A percentile compares a stretch with the other conserved stretches of the same genome.
Conservation (phyloP, 2,888 invertebrate genomes). For the Caenorhabditis sp. region DNA sequence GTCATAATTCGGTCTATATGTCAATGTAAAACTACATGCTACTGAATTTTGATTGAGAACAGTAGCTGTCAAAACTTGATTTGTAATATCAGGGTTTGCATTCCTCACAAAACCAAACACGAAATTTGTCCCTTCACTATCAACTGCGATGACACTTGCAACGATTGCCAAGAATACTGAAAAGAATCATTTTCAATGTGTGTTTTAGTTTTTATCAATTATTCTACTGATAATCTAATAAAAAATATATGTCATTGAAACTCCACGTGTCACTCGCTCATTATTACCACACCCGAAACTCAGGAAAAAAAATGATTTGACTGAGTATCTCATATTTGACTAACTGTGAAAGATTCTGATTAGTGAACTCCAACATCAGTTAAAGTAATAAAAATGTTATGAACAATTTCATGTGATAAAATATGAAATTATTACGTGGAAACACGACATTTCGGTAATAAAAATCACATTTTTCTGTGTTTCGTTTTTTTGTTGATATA, state of each 20-base stretch:
- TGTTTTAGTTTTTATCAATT: background rate
- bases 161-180: background rate
- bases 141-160: slow-evolving; percentile 10
- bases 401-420: background rate
- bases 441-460: background rate
- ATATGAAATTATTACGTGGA: background rate
- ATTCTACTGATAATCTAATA: background rate
- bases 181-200: background rate
- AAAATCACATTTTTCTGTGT: too few species aligned
- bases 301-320: too few species aligned
- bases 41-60: slow-evolving; percentile 38
- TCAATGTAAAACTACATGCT: slow-evolving; percentile 35
- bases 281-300: too few species aligned
- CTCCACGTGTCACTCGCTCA: too few species aligned
- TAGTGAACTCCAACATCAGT: too few species aligned
- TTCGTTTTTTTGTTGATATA: too few species aligned
- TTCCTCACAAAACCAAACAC: slow-evolving; percentile 45
- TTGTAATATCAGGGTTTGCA: slow-evolving; percentile 33
- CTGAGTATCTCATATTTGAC: too few species aligned
- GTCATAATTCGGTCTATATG: slow-evolving; percentile 30
- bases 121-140: slow-evolving; percentile 47
- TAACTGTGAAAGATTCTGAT: too few species aligned
- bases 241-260: background rate
- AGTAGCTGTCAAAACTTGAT: slow-evolving; percentile 37
- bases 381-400: background rate